These are phyloP conservation scores for Pemphredon lugubris DNA, from an alignment of 2,888 invertebrate genomes.

Conservation along the genomic window DNA sequence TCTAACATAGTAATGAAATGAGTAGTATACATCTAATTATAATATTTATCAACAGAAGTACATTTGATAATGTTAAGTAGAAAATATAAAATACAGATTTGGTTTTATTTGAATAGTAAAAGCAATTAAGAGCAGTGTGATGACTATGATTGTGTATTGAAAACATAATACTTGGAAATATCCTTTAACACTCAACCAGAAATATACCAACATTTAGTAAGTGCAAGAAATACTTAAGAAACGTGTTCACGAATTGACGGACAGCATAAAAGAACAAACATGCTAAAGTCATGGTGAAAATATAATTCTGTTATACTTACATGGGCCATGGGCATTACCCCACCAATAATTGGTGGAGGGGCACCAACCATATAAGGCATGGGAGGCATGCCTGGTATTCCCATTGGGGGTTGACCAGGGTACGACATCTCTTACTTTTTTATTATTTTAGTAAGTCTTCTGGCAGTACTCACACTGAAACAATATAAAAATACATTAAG, in stretches of 20 bases:
- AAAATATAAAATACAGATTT: too few species aligned
- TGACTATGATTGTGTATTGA: too few species aligned
- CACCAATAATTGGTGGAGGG: constrained; percentile 87
- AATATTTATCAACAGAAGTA: too few species aligned
- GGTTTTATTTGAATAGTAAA: too few species aligned
- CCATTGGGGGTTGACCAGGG: constrained; percentile 92
- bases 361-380: constrained; percentile 83
- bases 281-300: constrained; percentile 30
- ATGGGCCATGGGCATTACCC: constrained; percentile 88
- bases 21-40: too few species aligned
- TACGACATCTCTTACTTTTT: constrained; percentile 88
- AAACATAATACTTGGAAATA: too few species aligned
- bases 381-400: constrained; percentile 87
- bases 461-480: constrained; percentile 45
- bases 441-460: too few species aligned
- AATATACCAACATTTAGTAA: constrained; percentile 17
- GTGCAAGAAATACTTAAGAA: constrained; percentile 8
- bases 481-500: constrained; percentile 1
- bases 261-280: constrained; percentile 35
- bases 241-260: constrained; percentile 3
- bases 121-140: too few species aligned
- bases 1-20: too few species aligned
- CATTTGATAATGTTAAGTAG: too few species aligned
- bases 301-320: constrained; percentile 82
- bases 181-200: too few species aligned